These are phyloP conservation scores for Drosophila rhopaloa DNA, from an alignment of 1,140 invertebrate genomes.

Conservation along the genomic window DNA sequence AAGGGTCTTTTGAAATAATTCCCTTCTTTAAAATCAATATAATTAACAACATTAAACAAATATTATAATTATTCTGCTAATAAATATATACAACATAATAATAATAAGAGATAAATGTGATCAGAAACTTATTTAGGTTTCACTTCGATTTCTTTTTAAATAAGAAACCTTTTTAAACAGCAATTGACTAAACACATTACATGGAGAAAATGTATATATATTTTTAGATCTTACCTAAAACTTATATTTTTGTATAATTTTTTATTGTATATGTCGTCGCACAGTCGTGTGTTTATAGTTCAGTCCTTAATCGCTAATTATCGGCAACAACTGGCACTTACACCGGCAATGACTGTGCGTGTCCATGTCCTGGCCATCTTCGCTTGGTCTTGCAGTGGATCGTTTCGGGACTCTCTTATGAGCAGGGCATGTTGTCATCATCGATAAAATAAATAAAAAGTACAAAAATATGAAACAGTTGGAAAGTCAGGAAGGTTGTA, in stretches of 20 bases:
- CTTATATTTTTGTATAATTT: background rate
- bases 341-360: conserved; percentile 77
- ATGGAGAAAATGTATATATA: no score
- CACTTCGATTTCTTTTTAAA: no score
- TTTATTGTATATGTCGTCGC: conserved; percentile 2
- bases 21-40: no score
- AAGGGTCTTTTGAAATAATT: no score
- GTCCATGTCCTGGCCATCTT: conserved; percentile 55
- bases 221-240: background rate
- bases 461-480: background rate
- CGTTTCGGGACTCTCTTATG: conserved; percentile 47
- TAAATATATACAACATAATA: no score
- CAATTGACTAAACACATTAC: no score
- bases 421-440: conserved; percentile 66
- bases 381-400: conserved; percentile 1
- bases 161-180: no score
- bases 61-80: no score
- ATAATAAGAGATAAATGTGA: no score
- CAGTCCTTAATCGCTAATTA: conserved; percentile 76
- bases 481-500: background rate
- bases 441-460: conserved; percentile 28
- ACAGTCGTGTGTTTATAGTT: conserved; percentile 55
- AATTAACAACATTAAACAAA: no score
- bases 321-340: conserved; percentile 78
- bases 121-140: no score